Percentiles rank a stretch among this genome's conserved stretches.
These are phyloP conservation scores for Echinops telfairi DNA, from an alignment of 2,113 vertebrate species.

Conservation along the genomic window DNA sequence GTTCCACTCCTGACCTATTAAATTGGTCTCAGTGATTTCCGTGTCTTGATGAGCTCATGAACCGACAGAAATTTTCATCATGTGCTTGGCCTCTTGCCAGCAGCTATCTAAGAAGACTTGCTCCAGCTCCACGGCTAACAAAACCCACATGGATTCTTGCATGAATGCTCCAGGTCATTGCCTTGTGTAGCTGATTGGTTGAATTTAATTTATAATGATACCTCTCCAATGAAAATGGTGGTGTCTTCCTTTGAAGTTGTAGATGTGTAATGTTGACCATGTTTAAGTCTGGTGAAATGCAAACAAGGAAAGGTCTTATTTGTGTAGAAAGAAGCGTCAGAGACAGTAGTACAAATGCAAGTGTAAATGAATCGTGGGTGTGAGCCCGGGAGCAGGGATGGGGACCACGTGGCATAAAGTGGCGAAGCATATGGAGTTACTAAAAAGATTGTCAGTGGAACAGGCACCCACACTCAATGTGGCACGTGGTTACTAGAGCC, in stretches of 20 bases:
- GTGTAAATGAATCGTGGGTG: background rate
- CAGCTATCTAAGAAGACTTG: conserved; percentile 39
- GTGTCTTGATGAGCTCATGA: conserved; percentile 33
- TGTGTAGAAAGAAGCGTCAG: background rate
- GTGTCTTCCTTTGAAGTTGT: conserved; percentile 46
- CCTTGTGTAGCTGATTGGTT: background rate
- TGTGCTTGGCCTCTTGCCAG: conserved; percentile 3
- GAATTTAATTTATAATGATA: conserved; percentile 34
- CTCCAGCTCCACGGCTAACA: conserved; percentile 49
- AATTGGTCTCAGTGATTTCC: background rate
- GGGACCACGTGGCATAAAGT: too few species aligned
- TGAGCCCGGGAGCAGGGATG: background rate
- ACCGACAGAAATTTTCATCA: conserved; percentile 27
- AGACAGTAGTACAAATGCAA: background rate
- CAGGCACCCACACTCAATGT: too few species aligned
- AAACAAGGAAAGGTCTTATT: conserved; percentile 1
- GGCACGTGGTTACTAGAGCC: too few species aligned
- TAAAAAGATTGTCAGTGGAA: too few species aligned
- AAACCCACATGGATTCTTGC: conserved; percentile 47
- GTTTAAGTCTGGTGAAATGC: conserved; percentile 39
- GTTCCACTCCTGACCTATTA: background rate
- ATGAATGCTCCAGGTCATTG: conserved; percentile 19
- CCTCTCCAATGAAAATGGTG: background rate
- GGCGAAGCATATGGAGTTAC: too few species aligned
- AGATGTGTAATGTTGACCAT: background rate